Conservation (phyloP, 2,888 invertebrate genomes). For the Drepanosiphum platanoidis region DNA sequence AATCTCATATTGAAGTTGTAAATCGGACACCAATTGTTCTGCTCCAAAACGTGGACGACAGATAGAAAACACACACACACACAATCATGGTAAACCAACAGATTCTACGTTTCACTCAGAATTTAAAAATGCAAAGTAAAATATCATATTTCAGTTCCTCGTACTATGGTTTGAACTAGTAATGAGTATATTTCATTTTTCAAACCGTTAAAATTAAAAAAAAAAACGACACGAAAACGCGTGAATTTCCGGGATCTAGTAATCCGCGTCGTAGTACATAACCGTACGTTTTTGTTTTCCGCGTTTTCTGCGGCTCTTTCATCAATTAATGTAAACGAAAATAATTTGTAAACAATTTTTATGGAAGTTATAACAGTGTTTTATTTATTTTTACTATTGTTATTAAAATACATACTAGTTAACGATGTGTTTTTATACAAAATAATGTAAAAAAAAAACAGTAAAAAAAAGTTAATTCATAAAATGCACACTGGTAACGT, state of each 20-base stretch:
- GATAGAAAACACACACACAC: not conserved
- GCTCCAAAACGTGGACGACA: not conserved
- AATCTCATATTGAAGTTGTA: not conserved
- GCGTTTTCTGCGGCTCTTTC: not conserved
- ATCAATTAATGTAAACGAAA: not conserved
- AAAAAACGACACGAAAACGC: not conserved
- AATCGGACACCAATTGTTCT: not conserved
- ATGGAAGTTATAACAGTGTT: conserved; percentile 22
- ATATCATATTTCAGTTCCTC: not conserved
- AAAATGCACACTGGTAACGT: conserved; percentile 30
- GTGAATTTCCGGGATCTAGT: not conserved
- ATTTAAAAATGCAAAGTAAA: not conserved
- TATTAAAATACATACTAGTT: conserved; percentile 45
- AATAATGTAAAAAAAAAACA: conserved; percentile 3
- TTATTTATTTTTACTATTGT: not conserved
- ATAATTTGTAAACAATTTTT: conserved; percentile 15
- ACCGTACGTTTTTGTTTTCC: not conserved
- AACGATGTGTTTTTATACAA: conserved; percentile 31
- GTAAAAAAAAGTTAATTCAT: conserved; percentile 21
- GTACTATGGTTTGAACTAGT: not conserved
- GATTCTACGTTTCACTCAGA: not conserved
- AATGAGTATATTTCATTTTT: not conserved
- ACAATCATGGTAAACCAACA: too few species aligned
- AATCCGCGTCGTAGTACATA: too few species aligned
- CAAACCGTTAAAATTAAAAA: not conserved